Base-by-base conservation (phyloP, 2,888 invertebrate genomes). In the Cephalotes varians region DNA sequence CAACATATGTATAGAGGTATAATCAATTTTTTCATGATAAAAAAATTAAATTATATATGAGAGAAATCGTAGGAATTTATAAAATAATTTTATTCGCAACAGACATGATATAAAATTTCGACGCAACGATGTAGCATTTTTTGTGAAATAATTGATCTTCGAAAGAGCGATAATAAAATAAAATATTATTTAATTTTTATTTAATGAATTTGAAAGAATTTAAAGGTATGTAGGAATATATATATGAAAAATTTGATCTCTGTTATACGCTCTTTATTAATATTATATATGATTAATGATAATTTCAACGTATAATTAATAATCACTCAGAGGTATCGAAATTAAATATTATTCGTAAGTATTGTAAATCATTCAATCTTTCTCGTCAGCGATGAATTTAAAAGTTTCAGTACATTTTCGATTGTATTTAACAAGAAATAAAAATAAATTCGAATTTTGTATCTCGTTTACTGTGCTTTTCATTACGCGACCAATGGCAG, bases 271-370 rank as follows among this genome's bases (percentile, higher is more conserved):
- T 51, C 21, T 69, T 49, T 34, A 34, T 69, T 51, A n/a, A n/a
- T n/a, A n/a, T n/a, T n/a, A n/a, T n/a, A 69, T 2, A 4, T 37
- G 15, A 71, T 51, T 51, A 25, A 34, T 34, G 21, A 10, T 71
- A 71, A 54, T 72, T 56, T 44, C 18, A 72, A n/a, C 40, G 44
- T 15, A 40, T 58, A 58, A 74, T 74, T 74, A 51, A 25, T 49
- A n/a, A 44, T 49, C 25, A 49, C 12, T 64, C 64, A 56, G n/a
- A 7, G 9, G 15, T 18, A 62, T 62, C 4, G 9, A 47, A 47
- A 74, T 74, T 60, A 74, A 60, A 74, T 62, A 60, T 74, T 31
- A 40, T 34, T 60, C 21, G 12, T 34, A 74, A 25, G 49, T 49
- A 18, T 4, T 49, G 31, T 25, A 47, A 74, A 74, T 37, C 21